A percentile compares a stretch with the other conserved stretches of the same genome.
phyloP scores from a whole-genome alignment of 2,797 vertebrate genomes.

The Vultur gryphus region DNA sequence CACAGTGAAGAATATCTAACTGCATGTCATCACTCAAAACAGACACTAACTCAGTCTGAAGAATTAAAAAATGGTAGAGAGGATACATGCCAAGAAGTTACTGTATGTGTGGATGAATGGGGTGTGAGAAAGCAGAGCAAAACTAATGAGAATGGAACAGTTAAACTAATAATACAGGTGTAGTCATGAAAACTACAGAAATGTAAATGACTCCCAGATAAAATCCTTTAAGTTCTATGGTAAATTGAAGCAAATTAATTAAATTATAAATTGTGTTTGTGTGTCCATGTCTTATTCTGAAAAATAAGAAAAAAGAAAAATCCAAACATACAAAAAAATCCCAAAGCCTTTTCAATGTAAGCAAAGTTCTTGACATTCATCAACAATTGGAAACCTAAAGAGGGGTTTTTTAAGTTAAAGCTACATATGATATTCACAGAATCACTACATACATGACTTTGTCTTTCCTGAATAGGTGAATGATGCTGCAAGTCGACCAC shows the following conservation, averaged over 20 bases:
- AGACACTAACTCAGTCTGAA: neutral
- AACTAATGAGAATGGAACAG: neutral
- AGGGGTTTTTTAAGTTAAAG: neutral
- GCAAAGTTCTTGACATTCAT: neutral
- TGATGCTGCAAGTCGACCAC: neutral
- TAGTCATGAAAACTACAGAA: neutral
- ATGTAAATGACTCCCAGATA: neutral
- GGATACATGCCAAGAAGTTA: neutral
- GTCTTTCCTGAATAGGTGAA: neutral
- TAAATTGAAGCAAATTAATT: neutral
- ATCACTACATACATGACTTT: neutral
- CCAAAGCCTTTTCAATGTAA: neutral
- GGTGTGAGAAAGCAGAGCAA: neutral
- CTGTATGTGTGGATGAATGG: neutral
- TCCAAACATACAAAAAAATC: neutral
- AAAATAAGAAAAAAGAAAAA: neutral
- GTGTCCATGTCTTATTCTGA: neutral
- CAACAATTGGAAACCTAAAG: neutral
- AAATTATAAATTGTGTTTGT: neutral
- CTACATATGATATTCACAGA: neutral
- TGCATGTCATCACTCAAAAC: neutral
- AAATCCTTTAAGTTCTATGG: neutral
- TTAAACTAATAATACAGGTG: neutral
- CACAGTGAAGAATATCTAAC: neutral
- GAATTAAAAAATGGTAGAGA: neutral